phyloP scores from a whole-genome alignment of 2,888 invertebrate species.

The Hypomecis atomaria region DNA sequence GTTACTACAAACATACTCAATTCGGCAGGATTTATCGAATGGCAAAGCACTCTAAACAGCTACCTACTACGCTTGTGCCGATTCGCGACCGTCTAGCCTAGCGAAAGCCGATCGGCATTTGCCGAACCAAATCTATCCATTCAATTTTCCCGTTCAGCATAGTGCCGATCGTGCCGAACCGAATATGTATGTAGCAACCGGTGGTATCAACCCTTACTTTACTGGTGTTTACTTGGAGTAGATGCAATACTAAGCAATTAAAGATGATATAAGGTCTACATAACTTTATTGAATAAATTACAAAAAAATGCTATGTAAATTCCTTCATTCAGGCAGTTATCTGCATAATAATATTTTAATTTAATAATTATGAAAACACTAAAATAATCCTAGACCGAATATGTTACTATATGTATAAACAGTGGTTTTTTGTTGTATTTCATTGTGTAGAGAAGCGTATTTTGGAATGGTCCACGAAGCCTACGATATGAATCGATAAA shows the following conservation, averaged over 20 bases:
- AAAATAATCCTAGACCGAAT: slow-evolving; percentile 63
- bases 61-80: too few species aligned
- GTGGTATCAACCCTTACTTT: background rate
- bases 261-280: slow-evolving; percentile 61
- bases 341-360: slow-evolving; percentile 58
- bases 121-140: too few species aligned
- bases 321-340: slow-evolving; percentile 64
- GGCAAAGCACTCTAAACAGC: too few species aligned
- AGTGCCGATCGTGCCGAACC: too few species aligned
- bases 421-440: slow-evolving; percentile 36
- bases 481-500: slow-evolving; percentile 48
- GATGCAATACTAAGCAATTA: too few species aligned
- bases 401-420: slow-evolving; percentile 44
- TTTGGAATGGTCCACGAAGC: slow-evolving; percentile 70
- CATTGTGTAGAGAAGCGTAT: slow-evolving; percentile 35
- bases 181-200: too few species aligned
- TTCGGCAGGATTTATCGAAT: too few species aligned
- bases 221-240: background rate
- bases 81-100: too few species aligned
- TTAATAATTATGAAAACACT: slow-evolving; percentile 57
- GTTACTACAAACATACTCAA: too few species aligned
- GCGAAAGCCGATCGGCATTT: too few species aligned
- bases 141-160: too few species aligned
- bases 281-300: slow-evolving; percentile 80
- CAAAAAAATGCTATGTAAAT: slow-evolving; percentile 71